Evolutionary conservation across 2,888 invertebrate genomes (phyloP).

Genomic region (Campoletis raptor): DNA sequence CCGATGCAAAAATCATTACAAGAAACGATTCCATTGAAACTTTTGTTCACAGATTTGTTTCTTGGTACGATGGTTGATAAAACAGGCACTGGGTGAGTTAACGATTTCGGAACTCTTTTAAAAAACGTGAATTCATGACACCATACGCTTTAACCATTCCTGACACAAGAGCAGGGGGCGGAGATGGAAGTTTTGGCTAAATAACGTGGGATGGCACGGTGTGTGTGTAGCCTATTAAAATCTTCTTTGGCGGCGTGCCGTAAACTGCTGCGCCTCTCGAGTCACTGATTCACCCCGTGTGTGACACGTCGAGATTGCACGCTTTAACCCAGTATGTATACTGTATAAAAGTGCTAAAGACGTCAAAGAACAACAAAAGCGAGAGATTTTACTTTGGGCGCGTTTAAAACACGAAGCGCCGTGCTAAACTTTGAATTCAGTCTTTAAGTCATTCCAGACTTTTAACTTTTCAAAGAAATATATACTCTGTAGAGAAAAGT

Average conservation of each 20-base stretch:
- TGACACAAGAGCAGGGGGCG: neutral
- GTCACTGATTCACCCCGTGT: slow-evolving; percentile 11
- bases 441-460: slow-evolving; percentile 10
- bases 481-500: slow-evolving; percentile 2
- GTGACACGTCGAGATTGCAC: neutral
- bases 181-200: slow-evolving; percentile 37
- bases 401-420: neutral
- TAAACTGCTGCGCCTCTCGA: slow-evolving; percentile 42
- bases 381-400: slow-evolving; percentile 4
- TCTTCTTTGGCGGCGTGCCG: slow-evolving; percentile 65
- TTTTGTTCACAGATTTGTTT: slow-evolving; percentile 20
- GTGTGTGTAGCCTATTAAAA: slow-evolving; percentile 59
- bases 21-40: neutral
- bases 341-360: slow-evolving; percentile 23
- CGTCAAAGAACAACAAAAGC: slow-evolving; percentile 22
- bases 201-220: slow-evolving; percentile 32
- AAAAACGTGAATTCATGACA: slow-evolving; percentile 10
- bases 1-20: neutral
- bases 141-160: slow-evolving; percentile 5
- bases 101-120: slow-evolving; percentile 16
- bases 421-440: neutral
- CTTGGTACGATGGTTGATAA: neutral
- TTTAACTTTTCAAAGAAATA: slow-evolving; percentile 15
- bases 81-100: neutral
- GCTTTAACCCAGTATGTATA: neutral